Evolutionary conservation across 2,113 vertebrate species (phyloP).

Genomic region (Hoplias malabaricus): DNA sequence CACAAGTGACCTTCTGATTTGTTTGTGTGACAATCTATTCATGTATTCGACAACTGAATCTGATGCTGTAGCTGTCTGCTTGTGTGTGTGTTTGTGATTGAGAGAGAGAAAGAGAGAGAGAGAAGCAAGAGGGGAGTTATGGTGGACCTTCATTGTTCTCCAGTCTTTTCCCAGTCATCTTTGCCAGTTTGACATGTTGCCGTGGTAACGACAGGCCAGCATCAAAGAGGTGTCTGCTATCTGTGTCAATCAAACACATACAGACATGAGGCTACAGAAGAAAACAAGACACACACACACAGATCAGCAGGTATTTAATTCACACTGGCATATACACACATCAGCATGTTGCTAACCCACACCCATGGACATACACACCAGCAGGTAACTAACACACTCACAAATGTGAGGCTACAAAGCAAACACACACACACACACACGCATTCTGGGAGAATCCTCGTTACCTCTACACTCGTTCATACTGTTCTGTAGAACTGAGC

Average conservation of each 20-base stretch:
- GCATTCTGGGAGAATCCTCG: not conserved
- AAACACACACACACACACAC: no score
- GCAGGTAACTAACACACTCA: no score
- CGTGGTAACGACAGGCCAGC: constrained; percentile 36
- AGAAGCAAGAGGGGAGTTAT: not conserved
- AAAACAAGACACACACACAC: constrained; percentile 19
- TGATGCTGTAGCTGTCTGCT: no score
- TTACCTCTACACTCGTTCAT: not conserved
- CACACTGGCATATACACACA: not conserved
- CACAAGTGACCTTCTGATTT: constrained; percentile 2
- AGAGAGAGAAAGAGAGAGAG: not conserved
- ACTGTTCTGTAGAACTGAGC: no score
- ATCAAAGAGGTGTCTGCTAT: constrained; percentile 38
- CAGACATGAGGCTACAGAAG: not conserved
- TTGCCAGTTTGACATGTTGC: constrained; percentile 37
- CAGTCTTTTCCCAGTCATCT: constrained; percentile 18
- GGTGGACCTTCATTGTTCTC: constrained; percentile 1
- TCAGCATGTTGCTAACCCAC: no score
- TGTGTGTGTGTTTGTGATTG: no score
- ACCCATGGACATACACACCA: not conserved
- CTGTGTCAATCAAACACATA: constrained; percentile 30
- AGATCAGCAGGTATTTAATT: no score
- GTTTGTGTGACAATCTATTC: not conserved
- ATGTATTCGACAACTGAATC: not conserved
- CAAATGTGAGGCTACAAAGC: no score